These are phyloP conservation scores for Chrysoperla carnea DNA, from an alignment of 1,140 invertebrate genomes.

Conservation along the genomic window DNA sequence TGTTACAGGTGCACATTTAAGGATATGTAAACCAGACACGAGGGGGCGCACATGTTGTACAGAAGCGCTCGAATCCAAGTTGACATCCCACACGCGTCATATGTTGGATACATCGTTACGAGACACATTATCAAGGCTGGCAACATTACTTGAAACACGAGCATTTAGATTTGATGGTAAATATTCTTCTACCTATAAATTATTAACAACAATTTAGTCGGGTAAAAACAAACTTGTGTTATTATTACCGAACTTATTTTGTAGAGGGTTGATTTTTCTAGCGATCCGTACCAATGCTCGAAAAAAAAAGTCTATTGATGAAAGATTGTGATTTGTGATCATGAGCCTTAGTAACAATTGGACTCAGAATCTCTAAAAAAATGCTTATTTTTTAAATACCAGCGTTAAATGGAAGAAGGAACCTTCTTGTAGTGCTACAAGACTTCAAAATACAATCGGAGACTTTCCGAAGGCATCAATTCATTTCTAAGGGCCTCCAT, in stretches of 20 bases:
- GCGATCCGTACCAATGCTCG: too few relatives aligned
- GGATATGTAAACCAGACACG: constrained; percentile 1
- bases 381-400: too few relatives aligned
- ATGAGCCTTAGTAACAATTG: too few relatives aligned
- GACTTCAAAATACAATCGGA: too few relatives aligned
- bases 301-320: too few relatives aligned
- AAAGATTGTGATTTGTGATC: too few relatives aligned
- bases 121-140: constrained; percentile 23
- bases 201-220: background rate
- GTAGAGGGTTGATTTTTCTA: background rate
- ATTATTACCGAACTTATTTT: background rate
- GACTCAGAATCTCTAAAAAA: too few relatives aligned
- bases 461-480: too few relatives aligned
- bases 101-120: constrained; percentile 18
- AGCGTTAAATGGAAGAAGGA: too few relatives aligned
- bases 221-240: background rate
- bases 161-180: constrained; percentile 31
- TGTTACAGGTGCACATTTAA: constrained; percentile 12
- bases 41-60: background rate
- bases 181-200: constrained; percentile 4
- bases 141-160: constrained; percentile 23
- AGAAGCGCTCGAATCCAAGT: constrained; percentile 9
- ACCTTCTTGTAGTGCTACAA: too few relatives aligned
- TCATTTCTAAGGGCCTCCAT: too few relatives aligned
- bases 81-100: constrained; percentile 9